Conservation (phyloP, 2,113 vertebrate species). For the Sceloporus tristichus region DNA sequence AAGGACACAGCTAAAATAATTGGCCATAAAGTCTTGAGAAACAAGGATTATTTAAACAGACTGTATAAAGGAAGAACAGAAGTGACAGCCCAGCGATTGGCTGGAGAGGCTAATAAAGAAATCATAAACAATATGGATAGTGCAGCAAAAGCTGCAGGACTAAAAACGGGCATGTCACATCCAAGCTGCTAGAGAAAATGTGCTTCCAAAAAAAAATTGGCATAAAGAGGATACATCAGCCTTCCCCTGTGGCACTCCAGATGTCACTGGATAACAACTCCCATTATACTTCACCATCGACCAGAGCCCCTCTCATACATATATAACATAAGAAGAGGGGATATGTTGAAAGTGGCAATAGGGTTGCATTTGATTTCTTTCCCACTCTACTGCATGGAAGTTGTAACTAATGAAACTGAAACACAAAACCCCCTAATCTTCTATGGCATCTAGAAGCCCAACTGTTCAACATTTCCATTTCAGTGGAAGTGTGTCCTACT, state of each 20-base stretch:
- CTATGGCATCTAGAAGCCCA: too few relatives aligned
- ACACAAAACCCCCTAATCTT: too few relatives aligned
- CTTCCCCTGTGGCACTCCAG: background rate
- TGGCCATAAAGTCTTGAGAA: constrained; percentile 16
- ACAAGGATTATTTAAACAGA: constrained; percentile 8
- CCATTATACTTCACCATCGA: background rate
- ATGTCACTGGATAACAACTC: too few relatives aligned
- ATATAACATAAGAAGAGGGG: too few relatives aligned
- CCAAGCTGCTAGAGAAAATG: constrained; percentile 23
- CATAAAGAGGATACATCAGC: rapidly evolving
- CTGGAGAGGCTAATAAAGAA: constrained; percentile 28
- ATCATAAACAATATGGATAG: constrained; percentile 25
- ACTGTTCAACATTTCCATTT: too few relatives aligned
- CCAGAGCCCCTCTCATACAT: too few relatives aligned
- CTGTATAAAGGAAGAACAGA: constrained; percentile 22
- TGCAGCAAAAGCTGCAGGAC: background rate
- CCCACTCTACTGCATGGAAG: background rate
- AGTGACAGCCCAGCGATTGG: constrained; percentile 9
- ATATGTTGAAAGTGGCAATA: background rate
- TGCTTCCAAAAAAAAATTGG: background rate
- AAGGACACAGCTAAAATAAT: constrained; percentile 26
- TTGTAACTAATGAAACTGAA: too few relatives aligned
- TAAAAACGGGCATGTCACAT: constrained; percentile 17
- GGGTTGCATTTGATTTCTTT: background rate
- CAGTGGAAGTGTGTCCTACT: background rate